Evolutionary conservation across 1,140 invertebrate genomes (phyloP).

Genomic region (Lineus longissimus): DNA sequence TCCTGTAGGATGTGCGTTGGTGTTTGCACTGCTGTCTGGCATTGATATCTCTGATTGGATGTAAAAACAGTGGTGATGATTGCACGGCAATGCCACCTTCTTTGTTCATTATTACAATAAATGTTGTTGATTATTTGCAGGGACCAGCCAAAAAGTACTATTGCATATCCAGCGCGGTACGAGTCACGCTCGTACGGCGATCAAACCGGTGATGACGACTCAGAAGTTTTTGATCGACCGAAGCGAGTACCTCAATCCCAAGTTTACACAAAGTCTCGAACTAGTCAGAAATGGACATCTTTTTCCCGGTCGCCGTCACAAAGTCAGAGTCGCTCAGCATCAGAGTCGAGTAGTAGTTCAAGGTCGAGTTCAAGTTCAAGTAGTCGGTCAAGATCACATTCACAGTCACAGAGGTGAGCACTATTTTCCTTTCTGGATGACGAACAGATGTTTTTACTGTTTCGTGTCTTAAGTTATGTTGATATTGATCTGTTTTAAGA

Average conservation of each 20-base stretch:
- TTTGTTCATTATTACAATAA: too few relatives aligned
- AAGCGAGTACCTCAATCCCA: background rate
- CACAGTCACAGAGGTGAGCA: constrained; percentile 53
- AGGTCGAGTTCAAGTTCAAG: constrained; percentile 39
- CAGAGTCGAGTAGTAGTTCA: constrained; percentile 40
- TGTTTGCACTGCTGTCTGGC: too few relatives aligned
- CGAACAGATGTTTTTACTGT: too few relatives aligned
- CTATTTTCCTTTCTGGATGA: too few relatives aligned
- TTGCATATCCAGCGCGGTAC: background rate
- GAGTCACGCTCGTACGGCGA: background rate
- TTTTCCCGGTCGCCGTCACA: constrained; percentile 25
- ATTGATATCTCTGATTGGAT: constrained; percentile 16
- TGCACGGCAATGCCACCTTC: too few relatives aligned
- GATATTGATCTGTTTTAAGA: too few relatives aligned
- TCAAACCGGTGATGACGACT: background rate
- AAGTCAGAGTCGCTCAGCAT: constrained; percentile 30
- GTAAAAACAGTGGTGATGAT: too few relatives aligned
- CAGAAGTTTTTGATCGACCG: background rate
- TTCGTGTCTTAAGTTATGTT: too few relatives aligned
- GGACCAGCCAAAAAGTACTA: constrained; percentile 5
- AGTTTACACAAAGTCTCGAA: background rate
- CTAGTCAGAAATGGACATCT: constrained; percentile 15
- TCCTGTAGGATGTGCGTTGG: too few relatives aligned
- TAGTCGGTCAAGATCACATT: constrained; percentile 52
- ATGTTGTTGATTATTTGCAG: background rate